These are phyloP conservation scores for Malacoraja senta DNA, from an alignment of 2,797 vertebrate genomes.

Conservation along the genomic window DNA sequence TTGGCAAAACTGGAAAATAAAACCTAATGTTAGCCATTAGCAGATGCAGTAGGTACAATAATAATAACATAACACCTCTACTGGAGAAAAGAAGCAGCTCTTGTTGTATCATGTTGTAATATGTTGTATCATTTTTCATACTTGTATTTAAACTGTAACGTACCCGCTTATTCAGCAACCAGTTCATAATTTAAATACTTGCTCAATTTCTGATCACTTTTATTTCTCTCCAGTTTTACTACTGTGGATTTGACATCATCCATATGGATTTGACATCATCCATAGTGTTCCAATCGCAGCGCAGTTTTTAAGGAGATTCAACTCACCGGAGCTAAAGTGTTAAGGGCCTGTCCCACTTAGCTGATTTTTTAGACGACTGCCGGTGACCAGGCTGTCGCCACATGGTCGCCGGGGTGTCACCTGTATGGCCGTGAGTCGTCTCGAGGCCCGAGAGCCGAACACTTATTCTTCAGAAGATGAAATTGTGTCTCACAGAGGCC, in stretches of 20 bases:
- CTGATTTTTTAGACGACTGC: too few relatives aligned
- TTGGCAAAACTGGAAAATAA: not conserved
- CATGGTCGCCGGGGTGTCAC: too few relatives aligned
- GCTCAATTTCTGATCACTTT: not conserved
- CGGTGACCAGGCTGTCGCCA: too few relatives aligned
- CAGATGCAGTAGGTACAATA: not conserved
- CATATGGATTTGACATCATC: not conserved
- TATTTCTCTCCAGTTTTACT: not conserved
- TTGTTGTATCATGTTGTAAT: too few relatives aligned
- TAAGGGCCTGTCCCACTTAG: too few relatives aligned
- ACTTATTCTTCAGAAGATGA: too few relatives aligned
- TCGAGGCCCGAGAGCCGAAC: too few relatives aligned
- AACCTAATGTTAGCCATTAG: not conserved
- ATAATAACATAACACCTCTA: not conserved
- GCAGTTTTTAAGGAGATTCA: not conserved
- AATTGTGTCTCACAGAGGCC: too few relatives aligned
- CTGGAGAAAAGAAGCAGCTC: not conserved
- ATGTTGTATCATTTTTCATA: not conserved
- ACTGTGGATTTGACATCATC: not conserved
- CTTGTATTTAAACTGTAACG: not conserved
- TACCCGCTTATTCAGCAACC: not conserved
- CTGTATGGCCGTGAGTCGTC: too few relatives aligned
- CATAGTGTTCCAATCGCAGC: not conserved
- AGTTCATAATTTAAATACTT: not conserved
- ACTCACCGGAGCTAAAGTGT: too few relatives aligned